Evolutionary conservation across 2,113 vertebrate genomes (phyloP).

Genomic region (Telmatochromis brachygnathus): DNA sequence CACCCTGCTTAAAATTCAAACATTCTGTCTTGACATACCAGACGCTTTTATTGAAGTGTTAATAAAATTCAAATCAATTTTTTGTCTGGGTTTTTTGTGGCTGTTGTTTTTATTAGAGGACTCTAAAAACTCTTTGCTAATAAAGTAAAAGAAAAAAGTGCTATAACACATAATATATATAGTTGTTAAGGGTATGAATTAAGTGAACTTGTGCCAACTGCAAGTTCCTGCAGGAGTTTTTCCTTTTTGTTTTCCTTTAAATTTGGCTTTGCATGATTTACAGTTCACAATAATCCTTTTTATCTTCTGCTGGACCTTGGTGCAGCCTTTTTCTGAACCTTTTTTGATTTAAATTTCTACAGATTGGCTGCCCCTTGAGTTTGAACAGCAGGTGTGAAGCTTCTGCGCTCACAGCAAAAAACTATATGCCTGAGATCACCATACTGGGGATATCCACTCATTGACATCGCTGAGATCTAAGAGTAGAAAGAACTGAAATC

Average conservation of each 20-base stretch:
- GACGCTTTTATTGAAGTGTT: constrained; percentile 33
- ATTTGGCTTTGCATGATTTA: neutral
- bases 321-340: fast-evolving
- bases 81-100: neutral
- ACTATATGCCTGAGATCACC: fast-evolving
- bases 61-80: constrained; percentile 42
- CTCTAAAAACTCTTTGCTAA: neutral
- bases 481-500: neutral
- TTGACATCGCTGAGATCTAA: neutral
- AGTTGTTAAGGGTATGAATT: neutral
- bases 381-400: neutral
- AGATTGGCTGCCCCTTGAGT: neutral
- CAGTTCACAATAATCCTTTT: neutral
- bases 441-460: neutral
- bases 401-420: neutral
- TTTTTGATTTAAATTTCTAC: neutral
- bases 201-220: neutral
- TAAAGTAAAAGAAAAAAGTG: neutral
- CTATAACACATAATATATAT: neutral
- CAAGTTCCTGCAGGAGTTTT: neutral
- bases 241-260: neutral
- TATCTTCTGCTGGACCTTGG: neutral
- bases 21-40: constrained; percentile 9
- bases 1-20: constrained; percentile 40
- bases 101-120: neutral